Conservation (phyloP, 2,113 vertebrate species). For the Misgurnus mizolepis region DNA sequence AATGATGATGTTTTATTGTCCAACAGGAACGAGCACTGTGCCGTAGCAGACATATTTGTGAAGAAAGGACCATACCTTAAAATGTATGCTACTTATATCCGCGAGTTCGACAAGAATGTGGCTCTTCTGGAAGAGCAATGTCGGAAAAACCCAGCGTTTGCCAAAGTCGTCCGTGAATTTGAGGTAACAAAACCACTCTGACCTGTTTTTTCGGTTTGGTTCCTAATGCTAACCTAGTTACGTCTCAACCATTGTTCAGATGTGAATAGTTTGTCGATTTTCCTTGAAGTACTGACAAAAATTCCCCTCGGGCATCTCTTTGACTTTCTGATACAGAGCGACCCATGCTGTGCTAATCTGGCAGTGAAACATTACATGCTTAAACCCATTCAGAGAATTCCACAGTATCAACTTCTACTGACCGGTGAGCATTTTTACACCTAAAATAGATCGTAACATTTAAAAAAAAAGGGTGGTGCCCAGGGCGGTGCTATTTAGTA, state of each 20-base stretch:
- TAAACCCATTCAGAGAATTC: conserved; percentile 97
- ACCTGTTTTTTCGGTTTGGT: conserved; percentile 56
- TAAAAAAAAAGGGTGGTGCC: no score
- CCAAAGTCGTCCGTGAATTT: conserved; percentile 85
- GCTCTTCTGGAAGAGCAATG: conserved; percentile 92
- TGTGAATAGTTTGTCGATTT: background rate
- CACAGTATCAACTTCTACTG: conserved; percentile 92
- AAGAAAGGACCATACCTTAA: conserved; percentile 96
- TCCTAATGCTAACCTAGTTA: background rate
- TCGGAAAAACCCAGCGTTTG: conserved; percentile 87
- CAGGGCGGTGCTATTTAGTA: no score
- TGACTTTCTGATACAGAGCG: conserved; percentile 75
- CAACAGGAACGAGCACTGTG: conserved; percentile 83
- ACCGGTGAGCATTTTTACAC: conserved; percentile 77
- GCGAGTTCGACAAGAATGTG: conserved; percentile 96
- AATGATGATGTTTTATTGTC: conserved; percentile 13
- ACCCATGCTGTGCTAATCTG: conserved; percentile 88
- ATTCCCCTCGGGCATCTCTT: background rate
- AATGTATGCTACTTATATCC: conserved; percentile 98
- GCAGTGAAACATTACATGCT: conserved; percentile 95
- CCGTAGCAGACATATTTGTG: conserved; percentile 94
- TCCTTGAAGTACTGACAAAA: background rate
- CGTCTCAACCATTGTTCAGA: background rate
- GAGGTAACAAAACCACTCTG: conserved; percentile 78
- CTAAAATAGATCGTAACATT: no score